Evolutionary conservation across 2,797 vertebrate species (phyloP), one percentile per base, ranked within the genome.

Genomic region (Sebastiscus tertius): DNA sequence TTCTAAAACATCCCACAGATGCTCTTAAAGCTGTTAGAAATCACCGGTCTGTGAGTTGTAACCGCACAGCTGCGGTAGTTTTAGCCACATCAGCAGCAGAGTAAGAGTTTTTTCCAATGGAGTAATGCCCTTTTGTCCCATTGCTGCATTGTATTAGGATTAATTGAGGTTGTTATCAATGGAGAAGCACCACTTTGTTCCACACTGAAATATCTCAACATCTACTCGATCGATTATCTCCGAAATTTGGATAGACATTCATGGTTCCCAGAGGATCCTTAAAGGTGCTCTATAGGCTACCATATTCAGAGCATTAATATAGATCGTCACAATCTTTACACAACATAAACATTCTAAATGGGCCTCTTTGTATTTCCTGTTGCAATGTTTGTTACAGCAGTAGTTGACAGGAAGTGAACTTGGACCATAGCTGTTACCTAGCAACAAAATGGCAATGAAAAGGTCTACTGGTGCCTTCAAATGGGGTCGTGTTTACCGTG

Each of bases 11-110:
- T 77, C 78, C 63, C 22, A 49, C 60, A 46, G 67, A 80, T 22
- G n/a, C 63, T 79, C 36, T 31, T 27, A n/a, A 6, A 4, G 42
- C 54, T 13, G 34, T 8, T 29, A 33, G 31, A 77, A 72, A 87
- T 66, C 67, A 56, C 27, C 2, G 0, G 26, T 22, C 20, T 67
- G 63, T 18, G 65, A 34, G 69, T 4, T 73, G 78, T 26, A 52
- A 61, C 39, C 36, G 46, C 52, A 61, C 24, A 33, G 13, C 29
- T n/a, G 65, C 8, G 5, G 24, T 24, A 9, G 24, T 71, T 85
- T 75, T 31, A 46, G 59, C 46, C 33, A 42, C 22, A 72, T 80
- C 75, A 29, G 68, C 75, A 75, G 52, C 34, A 22, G 33, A 36
- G n/a, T 24, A 27, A 64, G 34, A 5, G 9, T n/a, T 18, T 52